These are phyloP conservation scores for Cantharis rustica DNA, from an alignment of 2,888 invertebrate genomes.

Conservation along the genomic window DNA sequence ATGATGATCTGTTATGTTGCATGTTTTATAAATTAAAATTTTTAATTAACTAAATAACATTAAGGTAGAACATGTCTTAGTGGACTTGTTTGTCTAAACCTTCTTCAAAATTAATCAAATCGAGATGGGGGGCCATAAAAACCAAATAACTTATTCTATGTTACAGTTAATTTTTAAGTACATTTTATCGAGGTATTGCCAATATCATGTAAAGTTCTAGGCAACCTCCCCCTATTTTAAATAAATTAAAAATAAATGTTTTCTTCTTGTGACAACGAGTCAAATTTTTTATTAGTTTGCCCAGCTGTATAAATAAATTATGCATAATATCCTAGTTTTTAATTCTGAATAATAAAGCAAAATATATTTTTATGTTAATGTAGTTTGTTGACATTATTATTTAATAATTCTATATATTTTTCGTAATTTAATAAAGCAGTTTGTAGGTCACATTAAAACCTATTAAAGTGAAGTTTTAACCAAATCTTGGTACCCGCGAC, in stretches of 20 bases:
- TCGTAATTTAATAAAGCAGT: neutral
- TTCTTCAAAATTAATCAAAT: neutral
- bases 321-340: neutral
- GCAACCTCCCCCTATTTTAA: neutral
- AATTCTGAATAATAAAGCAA: neutral
- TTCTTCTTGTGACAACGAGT: neutral
- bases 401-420: neutral
- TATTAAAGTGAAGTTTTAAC: too few relatives aligned
- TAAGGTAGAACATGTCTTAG: neutral
- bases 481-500: neutral
- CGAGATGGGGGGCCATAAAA: neutral
- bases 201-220: neutral
- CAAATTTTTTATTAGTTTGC: neutral
- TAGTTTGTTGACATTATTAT: neutral
- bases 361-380: neutral
- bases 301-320: neutral
- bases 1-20: neutral
- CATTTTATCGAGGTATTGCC: neutral
- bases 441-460: neutral
- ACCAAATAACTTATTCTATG: neutral
- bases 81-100: neutral
- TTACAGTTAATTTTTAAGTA: neutral
- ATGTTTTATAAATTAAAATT: neutral
- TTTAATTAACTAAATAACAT: neutral
- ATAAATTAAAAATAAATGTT: too few relatives aligned